Conservation (phyloP, 1,140 invertebrate genomes). For the Solenopsis invicta region DNA sequence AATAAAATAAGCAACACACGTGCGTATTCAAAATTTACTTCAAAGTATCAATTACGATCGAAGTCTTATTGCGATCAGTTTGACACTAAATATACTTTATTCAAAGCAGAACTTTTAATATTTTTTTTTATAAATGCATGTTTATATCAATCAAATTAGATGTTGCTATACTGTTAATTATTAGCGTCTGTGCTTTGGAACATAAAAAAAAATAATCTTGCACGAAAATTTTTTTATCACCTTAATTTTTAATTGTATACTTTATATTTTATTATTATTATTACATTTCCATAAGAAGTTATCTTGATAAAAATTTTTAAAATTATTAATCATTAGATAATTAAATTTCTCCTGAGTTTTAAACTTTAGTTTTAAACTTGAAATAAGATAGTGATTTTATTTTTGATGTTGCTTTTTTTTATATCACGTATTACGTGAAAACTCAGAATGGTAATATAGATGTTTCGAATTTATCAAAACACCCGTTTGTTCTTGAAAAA, state of each 20-base stretch:
- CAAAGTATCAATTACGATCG: neutral
- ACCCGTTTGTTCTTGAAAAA: neutral
- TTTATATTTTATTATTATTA: neutral
- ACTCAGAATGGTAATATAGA: neutral
- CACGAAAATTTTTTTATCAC: neutral
- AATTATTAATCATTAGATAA: neutral
- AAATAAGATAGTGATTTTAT: neutral
- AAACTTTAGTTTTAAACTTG: neutral
- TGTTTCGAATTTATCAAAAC: constrained; percentile 24
- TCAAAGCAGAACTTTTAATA: neutral
- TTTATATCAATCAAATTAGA: neutral
- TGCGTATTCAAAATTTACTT: neutral
- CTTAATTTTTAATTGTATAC: neutral
- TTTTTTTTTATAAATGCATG: neutral
- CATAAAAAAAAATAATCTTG: neutral
- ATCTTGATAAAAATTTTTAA: neutral
- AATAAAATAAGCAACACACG: constrained; percentile 27
- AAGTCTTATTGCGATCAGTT: neutral
- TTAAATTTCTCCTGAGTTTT: neutral
- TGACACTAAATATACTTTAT: neutral
- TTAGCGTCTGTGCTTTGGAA: neutral
- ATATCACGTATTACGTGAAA: neutral
- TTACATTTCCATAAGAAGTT: neutral
- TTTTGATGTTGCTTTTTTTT: neutral
- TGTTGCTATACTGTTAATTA: neutral